Base-by-base conservation (phyloP, 2,888 invertebrate genomes). In the Choristoneura rosaceana region DNA sequence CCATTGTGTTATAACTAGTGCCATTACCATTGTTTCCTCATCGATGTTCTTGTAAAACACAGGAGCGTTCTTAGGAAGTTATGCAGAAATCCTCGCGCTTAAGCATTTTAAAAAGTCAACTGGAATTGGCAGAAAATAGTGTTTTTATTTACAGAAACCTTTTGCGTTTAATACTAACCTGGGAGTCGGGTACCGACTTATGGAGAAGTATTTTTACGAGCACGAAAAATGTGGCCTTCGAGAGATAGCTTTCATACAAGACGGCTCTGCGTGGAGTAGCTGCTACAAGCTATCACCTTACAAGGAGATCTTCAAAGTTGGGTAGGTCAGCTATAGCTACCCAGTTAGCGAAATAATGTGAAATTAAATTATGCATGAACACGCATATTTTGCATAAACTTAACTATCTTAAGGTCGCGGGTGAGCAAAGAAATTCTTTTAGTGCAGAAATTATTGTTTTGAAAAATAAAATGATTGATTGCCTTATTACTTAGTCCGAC, bases 151-250 rank as follows among this genome's bases (percentile, higher is more conserved):
- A 14, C 78, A 94, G 82, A 95, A 94, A 71, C 94, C 96, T 2
- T 96, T 96, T 78, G 96, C 95, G 0, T 96, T 96, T 76, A 94
- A 96, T 81, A 95, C 95, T 81, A 95, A 96, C 78, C 77, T 90
- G 3, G 94, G 95, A 2, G 86, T 92, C 4, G 95, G 95, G 0
- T 96, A 96, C 82, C 94, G 95, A 82, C 78, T 96, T 0, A 93
- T 96, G 4, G 94, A 95, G 69, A 94, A 95, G 78, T 95, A 95
- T 14, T 97, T 95, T 82, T 89, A 90, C 33, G 96, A 96, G 80
- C 94, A 94, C 74, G 96, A 96, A 82, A 97, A 96, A 81, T 97
- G 97, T 82, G 95, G 95, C 0, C 87, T 97, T 9, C 94, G 94
- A 70, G 96, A 96, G 82, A 96, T 97, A 60, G 87, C 87, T 50